Evolutionary conservation across 2,888 invertebrate species (phyloP).

Genomic region (Exocentrus adspersus): DNA sequence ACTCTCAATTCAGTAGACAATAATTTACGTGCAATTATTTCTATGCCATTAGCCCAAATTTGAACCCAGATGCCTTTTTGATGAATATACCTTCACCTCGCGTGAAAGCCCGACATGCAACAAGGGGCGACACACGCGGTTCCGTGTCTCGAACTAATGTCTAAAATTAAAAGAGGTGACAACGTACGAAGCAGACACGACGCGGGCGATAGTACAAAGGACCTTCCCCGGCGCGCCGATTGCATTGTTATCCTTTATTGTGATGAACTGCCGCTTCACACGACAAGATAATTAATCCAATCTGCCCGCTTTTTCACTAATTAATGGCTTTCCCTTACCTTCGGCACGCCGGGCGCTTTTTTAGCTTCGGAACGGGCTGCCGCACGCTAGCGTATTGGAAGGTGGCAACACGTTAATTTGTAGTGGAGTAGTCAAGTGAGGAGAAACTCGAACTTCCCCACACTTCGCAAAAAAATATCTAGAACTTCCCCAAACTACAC

Average conservation of each 20-base stretch:
- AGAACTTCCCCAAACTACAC: too few species aligned
- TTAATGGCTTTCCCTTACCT: conserved; percentile 12
- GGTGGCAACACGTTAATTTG: background rate
- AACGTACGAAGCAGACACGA: conserved; percentile 27
- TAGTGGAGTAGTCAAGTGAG: conserved; percentile 30
- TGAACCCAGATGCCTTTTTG: too few species aligned
- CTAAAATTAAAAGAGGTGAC: conserved; percentile 16
- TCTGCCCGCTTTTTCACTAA: conserved; percentile 6
- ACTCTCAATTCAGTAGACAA: too few species aligned
- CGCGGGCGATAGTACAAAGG: background rate
- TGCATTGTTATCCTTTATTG: conserved; percentile 11
- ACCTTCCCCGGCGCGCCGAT: conserved; percentile 1
- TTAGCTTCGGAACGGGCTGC: background rate
- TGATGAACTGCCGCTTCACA: conserved; percentile 17
- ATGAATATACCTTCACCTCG: too few species aligned
- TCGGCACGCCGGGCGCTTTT: conserved; percentile 7
- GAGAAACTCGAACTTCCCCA: too few species aligned
- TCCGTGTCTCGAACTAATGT: background rate
- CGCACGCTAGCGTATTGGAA: too few species aligned
- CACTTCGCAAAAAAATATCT: too few species aligned
- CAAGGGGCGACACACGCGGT: background rate
- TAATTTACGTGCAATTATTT: too few species aligned
- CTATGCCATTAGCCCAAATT: too few species aligned
- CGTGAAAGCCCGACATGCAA: too few species aligned
- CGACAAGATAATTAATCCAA: conserved; percentile 9